Evolutionary conservation across 2,113 vertebrate species (phyloP).

Genomic region (Ceyx cyanopectus): DNA sequence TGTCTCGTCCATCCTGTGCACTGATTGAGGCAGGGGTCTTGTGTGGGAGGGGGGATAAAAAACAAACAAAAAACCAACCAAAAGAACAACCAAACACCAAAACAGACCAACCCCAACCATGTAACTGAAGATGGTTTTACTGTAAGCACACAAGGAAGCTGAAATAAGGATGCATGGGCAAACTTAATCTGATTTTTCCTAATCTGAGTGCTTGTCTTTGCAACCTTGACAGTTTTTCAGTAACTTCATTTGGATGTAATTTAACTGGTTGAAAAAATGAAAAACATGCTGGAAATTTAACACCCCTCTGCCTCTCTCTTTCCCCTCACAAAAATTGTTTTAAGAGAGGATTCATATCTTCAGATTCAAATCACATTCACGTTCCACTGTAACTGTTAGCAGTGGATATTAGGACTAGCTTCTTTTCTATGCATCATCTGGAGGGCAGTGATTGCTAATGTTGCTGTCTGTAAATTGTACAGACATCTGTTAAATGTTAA

Average conservation of each 20-base stretch:
- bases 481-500: neutral
- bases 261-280: neutral
- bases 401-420: neutral
- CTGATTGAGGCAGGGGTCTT: slow-evolving; percentile 69
- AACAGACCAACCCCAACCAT: neutral
- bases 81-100: neutral
- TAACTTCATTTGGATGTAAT: slow-evolving; percentile 37
- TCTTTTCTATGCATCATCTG: neutral
- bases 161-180: slow-evolving; percentile 68
- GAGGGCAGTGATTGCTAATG: neutral
- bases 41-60: neutral
- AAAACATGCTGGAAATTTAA: neutral
- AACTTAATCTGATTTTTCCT: slow-evolving; percentile 33
- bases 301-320: slow-evolving; percentile 64
- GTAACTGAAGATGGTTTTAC: neutral
- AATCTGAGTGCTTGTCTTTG: slow-evolving; percentile 67
- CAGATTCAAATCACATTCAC: neutral
- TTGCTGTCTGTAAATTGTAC: neutral
- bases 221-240: slow-evolving; percentile 24
- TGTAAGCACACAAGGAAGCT: neutral
- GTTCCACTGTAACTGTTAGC: neutral
- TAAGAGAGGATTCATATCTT: neutral
- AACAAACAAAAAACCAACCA: neutral
- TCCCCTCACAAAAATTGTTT: neutral
- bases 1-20: slow-evolving; percentile 69